phyloP scores from a whole-genome alignment of 2,797 vertebrate species.

The Protonibea diacanthus region DNA sequence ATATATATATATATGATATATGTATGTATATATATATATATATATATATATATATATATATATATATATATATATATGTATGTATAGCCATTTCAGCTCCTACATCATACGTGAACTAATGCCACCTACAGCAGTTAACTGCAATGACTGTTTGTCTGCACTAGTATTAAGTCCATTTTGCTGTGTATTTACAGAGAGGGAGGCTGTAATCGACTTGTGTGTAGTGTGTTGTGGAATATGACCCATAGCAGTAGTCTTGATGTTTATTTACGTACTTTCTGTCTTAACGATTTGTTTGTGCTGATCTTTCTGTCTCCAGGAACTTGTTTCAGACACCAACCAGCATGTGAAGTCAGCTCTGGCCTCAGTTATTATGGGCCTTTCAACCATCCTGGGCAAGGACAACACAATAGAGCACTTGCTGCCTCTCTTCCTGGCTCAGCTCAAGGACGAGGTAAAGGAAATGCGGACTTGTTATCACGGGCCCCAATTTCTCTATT shows the following conservation, averaged over 20 bases:
- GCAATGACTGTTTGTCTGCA: slow-evolving; percentile 29
- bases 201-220: not conserved
- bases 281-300: slow-evolving; percentile 42
- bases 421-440: slow-evolving; percentile 90
- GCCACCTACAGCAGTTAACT: slow-evolving; percentile 12
- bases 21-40: too few relatives aligned
- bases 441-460: slow-evolving; percentile 91
- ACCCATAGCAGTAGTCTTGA: slow-evolving; percentile 11
- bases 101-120: slow-evolving; percentile 22
- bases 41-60: too few relatives aligned
- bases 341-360: slow-evolving; percentile 92
- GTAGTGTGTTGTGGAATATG: slow-evolving; percentile 33
- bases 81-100: slow-evolving; percentile 5
- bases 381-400: slow-evolving; percentile 91
- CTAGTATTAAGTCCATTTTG: slow-evolving; percentile 29
- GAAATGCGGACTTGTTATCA: slow-evolving; percentile 35
- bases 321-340: slow-evolving; percentile 91
- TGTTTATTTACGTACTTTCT: slow-evolving; percentile 33
- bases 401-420: slow-evolving; percentile 92
- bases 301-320: slow-evolving; percentile 76
- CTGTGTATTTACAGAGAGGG: slow-evolving; percentile 34
- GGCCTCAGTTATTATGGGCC: slow-evolving; percentile 92
- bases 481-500: not conserved
- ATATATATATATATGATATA: too few relatives aligned
- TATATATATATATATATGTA: too few relatives aligned